phyloP scores from a whole-genome alignment of 2,113 vertebrate species.

The Catharus minimus region DNA sequence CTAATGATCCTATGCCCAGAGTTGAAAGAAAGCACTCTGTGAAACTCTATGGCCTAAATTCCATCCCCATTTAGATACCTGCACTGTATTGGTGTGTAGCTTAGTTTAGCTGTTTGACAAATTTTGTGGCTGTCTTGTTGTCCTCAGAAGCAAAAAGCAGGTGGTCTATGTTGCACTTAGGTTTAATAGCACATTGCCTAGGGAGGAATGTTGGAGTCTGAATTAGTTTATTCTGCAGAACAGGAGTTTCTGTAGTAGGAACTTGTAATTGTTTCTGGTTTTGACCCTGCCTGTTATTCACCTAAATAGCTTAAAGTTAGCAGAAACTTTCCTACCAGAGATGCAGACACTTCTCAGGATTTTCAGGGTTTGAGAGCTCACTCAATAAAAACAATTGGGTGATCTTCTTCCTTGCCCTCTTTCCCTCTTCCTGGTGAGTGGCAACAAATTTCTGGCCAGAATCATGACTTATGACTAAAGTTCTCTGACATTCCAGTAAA shows the following conservation, averaged over 20 bases:
- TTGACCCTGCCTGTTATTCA: not conserved
- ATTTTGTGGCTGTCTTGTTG: not conserved
- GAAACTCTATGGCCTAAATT: not conserved
- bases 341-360: not conserved
- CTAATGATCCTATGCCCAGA: not conserved
- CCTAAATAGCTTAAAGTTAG: not conserved
- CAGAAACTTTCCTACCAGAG: not conserved
- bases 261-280: not conserved
- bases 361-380: not conserved
- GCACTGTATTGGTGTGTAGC: not conserved
- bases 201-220: not conserved
- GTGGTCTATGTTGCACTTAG: not conserved
- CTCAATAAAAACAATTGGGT: not conserved
- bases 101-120: not conserved
- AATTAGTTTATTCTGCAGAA: not conserved
- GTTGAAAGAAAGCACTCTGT: not conserved
- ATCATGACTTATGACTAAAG: not conserved
- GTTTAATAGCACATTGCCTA: not conserved
- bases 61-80: not conserved
- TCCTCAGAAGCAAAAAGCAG: not conserved
- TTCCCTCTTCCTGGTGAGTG: not conserved
- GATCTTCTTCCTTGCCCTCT: not conserved
- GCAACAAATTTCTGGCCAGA: not conserved
- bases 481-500: not conserved
- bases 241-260: not conserved